Evolutionary conservation across 1,140 invertebrate genomes (phyloP), one percentile per base, ranked within the genome.

Genomic region (Papilio dardanus): DNA sequence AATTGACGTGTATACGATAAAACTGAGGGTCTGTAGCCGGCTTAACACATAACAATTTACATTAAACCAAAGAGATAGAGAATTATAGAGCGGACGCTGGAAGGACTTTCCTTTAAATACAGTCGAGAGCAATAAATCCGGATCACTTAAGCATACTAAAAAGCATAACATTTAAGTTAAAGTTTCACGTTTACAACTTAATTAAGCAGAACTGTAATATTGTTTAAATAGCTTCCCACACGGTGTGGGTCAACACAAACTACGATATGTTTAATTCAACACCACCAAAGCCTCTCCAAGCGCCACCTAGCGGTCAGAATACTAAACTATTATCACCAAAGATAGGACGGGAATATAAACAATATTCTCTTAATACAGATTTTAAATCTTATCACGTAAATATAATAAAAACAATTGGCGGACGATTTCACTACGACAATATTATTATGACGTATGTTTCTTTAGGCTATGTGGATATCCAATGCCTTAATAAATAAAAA

Each of bases 181-280:
- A 62, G 10, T 62, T 62, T 28, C 54, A 62, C 54, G 54, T 62
- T 54, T 62, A 14, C 54, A 62, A 28, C 24, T 62, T 62, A 62
- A 62, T 62, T 62, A 62, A 62, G 30, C 54, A 1, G 12, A 16
- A 62, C 24, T 14, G 54, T 28, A 62, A 62, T 62, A 28, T 62
- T 1, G 54, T 62, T 62, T 62, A 62, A 62, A 62, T 30, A 62
- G 54, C 54, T 81, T 83, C 80, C 79, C 78, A 83, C 83, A 75
- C 78, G 84, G 54, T 62, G 54, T 83, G 76, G 77, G 71, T 74
- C 75, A 76, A 79, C 79, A 54, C 71, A 76, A 75, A 73, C 40
- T 30, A 16, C 54, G 58, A 71, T 65, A 88, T 88, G 84, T 86
- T 83, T 88, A 86, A 88, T 88, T 86, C 86, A 88, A 80, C 71